These are phyloP conservation scores for Adelognathus sp. DNA, from an alignment of 2,888 invertebrate species.

Conservation along the genomic window DNA sequence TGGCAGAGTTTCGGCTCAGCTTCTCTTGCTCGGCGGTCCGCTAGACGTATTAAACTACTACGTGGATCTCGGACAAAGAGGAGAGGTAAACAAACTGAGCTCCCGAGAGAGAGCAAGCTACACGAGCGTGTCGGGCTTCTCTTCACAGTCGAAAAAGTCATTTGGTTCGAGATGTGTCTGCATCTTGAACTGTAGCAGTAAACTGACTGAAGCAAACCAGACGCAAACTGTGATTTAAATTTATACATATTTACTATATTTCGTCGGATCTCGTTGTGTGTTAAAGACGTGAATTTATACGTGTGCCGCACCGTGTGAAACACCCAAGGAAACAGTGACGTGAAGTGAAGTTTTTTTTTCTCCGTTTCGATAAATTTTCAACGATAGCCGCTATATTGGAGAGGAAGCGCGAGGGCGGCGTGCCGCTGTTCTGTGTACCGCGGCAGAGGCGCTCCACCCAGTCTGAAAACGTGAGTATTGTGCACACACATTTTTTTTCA, in stretches of 20 bases:
- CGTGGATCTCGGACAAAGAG: not conserved
- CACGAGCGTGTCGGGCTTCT: not conserved
- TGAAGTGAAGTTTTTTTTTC: slow-evolving; percentile 23
- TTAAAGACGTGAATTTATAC: not conserved
- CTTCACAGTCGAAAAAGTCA: not conserved
- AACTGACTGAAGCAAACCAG: not conserved
- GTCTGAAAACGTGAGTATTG: slow-evolving; percentile 83
- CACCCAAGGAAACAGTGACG: not conserved
- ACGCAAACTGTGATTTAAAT: not conserved
- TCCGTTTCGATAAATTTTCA: slow-evolving; percentile 32
- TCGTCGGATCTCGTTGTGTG: not conserved
- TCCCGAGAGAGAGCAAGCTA: slow-evolving; percentile 16
- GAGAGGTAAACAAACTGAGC: slow-evolving; percentile 26
- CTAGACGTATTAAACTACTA: not conserved
- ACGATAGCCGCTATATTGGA: slow-evolving; percentile 79
- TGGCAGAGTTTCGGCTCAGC: not conserved
- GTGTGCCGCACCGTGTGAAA: slow-evolving; percentile 15
- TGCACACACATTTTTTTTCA: slow-evolving; percentile 6
- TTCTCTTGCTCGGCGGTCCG: slow-evolving; percentile 21
- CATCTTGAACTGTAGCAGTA: not conserved
- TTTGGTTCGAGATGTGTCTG: not conserved
- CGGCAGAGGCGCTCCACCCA: slow-evolving; percentile 84
- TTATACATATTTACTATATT: not conserved
- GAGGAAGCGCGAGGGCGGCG: slow-evolving; percentile 80
- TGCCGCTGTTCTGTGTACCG: slow-evolving; percentile 85